Base-by-base conservation (phyloP, 2,113 vertebrate species). In the Zosterops pallidus region DNA sequence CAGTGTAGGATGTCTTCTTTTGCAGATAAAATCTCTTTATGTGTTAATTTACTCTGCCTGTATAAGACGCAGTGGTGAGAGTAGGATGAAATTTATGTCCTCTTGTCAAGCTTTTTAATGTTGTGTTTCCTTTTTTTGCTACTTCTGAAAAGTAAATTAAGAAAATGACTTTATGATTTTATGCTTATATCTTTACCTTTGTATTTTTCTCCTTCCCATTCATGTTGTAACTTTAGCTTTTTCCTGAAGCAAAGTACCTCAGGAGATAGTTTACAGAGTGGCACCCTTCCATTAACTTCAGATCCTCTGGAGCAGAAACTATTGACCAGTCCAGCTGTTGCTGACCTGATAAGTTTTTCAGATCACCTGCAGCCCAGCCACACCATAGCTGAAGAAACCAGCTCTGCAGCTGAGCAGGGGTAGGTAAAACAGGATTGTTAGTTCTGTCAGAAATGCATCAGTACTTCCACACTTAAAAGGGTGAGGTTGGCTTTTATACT, bases 241-340 rank as follows among this genome's bases (percentile, higher is more conserved):
- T 99, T 98, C 86, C 94, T 99, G 97, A 99, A 99, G 94, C 98
- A 98, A 86, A 99, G 99, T 95, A 98, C 98, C 8, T 99, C 99
- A 29, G 98, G 98, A 83, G 99, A 99, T 82, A 99, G 99, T 86
- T 98, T 99, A 89, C 99, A 99, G 95, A 99, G 98, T 94, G 97
- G 95, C 64, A 98, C 95, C 70, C 87, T 96, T 75, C 98, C 98
- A 13, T 80, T 97, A 93, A 92, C 97, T 37, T 96, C 77, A 28
- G 98, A 98, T 59, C 75, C 97, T 4, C 81, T 98, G 35, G 98
- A 99, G 59, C 97, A 98, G 33, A 99, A 98, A 91, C 70, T 96
- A 35, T 72, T 91, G 49, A 89, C 97, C 46, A 92, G 42, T 84
- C 95, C 98, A 53, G 95, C 97, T 6, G 95, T 95, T 74, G 90